Base-by-base conservation (phyloP, 2,888 invertebrate genomes). In the Zaprionus bogoriensis region DNA sequence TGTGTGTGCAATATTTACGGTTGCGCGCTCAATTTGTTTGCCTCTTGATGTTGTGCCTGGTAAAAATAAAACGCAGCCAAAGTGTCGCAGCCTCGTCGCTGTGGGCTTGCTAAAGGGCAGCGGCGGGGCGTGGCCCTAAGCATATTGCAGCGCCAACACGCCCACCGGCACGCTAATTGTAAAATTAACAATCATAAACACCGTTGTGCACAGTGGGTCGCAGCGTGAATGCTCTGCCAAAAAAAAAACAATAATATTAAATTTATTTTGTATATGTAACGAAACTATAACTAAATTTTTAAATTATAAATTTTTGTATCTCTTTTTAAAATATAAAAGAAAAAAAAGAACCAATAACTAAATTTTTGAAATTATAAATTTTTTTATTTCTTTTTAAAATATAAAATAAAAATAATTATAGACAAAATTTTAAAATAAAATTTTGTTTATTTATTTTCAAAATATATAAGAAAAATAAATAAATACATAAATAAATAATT, bases 31-130 rank as follows among this genome's bases (percentile, higher is more conserved):
- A 32, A 32, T 52, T 55, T 55, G 45, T 38, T 36, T 36, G 36
- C 41, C 5, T 41, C 2, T 23, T 41, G 14, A 55, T 48, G 57
- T 50, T 32, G 46, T 57, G 54, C n/a, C 19, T 61, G 14, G 58
- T 71, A 73, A 54, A 71, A 71, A 73, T 73, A 70, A 61, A 73
- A 61, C 38, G 32, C 67, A 57, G 25, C 27, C 38, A 42, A 32
- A 22, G 14, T 38, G 38, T 44, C 36, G 19, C 38, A 41, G 10
- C 4, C 27, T 27, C 10, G 4, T 2, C 4, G 2, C 42, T 48
- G 55, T 3, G 46, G 5, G 20, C 39, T 9, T 23, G 22, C 39
- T 12, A 39, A 42, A 28, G 48, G 38, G 38, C 45, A 28, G n/a
- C 9, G 2, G 9, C 2, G 10, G 46, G 70, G 70, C 58, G 70